Percentiles rank a stretch among this genome's conserved stretches.
These are phyloP conservation scores for Araneus ventricosus DNA, from an alignment of 1,140 invertebrate species.

Conservation along the genomic window DNA sequence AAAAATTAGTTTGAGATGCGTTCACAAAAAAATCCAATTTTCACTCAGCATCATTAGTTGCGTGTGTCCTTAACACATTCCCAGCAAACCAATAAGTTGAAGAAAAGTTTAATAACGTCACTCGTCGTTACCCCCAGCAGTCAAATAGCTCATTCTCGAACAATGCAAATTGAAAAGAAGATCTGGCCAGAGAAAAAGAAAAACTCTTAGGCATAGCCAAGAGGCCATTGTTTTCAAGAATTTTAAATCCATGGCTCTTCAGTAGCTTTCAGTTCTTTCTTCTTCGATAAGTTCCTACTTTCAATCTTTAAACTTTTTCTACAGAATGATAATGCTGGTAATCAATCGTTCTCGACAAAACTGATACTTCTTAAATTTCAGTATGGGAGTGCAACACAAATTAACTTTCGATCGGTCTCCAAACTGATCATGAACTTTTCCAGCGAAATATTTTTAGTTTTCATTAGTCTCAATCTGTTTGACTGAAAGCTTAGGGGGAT, in stretches of 20 bases:
- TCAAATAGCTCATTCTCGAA: conserved; percentile 39
- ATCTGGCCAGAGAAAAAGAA: background rate
- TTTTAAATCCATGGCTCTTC: background rate
- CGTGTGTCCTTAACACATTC: background rate
- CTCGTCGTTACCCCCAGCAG: background rate
- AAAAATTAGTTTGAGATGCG: background rate
- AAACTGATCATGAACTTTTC: background rate
- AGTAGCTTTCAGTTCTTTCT: background rate
- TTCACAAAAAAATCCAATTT: background rate
- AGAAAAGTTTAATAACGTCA: conserved; percentile 13
- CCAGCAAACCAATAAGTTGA: conserved; percentile 15
- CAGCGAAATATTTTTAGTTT: background rate
- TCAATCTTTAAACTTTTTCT: background rate
- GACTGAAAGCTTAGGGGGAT: too few species aligned
- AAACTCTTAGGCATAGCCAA: background rate
- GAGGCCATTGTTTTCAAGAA: conserved; percentile 13
- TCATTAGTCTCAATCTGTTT: background rate
- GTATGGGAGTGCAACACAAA: background rate
- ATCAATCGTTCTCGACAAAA: conserved; percentile 24
- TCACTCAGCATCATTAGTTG: background rate
- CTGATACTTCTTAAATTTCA: conserved; percentile 27
- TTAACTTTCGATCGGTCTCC: background rate
- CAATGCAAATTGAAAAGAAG: conserved; percentile 23
- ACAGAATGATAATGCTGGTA: background rate
- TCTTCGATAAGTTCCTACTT: too few species aligned